phyloP scores from a whole-genome alignment of 2,888 invertebrate genomes.

The Atrina japonica region DNA sequence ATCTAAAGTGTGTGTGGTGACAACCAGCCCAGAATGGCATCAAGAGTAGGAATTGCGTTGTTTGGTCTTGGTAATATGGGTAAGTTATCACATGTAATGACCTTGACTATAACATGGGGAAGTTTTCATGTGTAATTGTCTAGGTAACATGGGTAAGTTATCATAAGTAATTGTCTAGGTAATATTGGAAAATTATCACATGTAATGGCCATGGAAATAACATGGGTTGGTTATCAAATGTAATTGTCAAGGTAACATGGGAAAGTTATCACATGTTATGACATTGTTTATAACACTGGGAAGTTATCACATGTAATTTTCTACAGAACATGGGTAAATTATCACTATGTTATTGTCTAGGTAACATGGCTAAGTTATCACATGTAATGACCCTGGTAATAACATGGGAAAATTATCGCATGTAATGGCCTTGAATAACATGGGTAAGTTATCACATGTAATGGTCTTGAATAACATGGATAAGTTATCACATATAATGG shows the following conservation, averaged over 20 bases:
- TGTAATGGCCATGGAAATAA: not conserved
- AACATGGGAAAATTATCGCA: too few species aligned
- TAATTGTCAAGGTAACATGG: too few species aligned
- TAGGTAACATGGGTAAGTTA: too few species aligned
- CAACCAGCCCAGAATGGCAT: conserved; percentile 6
- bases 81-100: conserved; percentile 38
- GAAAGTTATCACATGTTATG: too few species aligned
- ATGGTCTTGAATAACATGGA: conserved; percentile 65
- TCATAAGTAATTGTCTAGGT: too few species aligned
- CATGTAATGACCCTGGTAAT: not conserved
- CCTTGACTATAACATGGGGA: not conserved
- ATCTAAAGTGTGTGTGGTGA: too few species aligned
- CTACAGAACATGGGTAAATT: not conserved
- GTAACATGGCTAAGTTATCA: conserved; percentile 57
- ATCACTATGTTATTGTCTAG: too few species aligned
- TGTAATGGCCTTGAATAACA: too few species aligned
- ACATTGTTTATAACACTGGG: conserved; percentile 65
- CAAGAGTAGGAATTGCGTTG: conserved; percentile 57
- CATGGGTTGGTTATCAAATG: too few species aligned
- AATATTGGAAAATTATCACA: conserved; percentile 60
- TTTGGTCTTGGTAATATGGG: conserved; percentile 67
- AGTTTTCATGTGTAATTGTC: too few species aligned
- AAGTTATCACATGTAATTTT: conserved; percentile 27
- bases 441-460: too few species aligned
- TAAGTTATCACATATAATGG: conserved; percentile 41